Evolutionary conservation across 1,140 invertebrate species (phyloP).

Genomic region (Drosophila asahinai): DNA sequence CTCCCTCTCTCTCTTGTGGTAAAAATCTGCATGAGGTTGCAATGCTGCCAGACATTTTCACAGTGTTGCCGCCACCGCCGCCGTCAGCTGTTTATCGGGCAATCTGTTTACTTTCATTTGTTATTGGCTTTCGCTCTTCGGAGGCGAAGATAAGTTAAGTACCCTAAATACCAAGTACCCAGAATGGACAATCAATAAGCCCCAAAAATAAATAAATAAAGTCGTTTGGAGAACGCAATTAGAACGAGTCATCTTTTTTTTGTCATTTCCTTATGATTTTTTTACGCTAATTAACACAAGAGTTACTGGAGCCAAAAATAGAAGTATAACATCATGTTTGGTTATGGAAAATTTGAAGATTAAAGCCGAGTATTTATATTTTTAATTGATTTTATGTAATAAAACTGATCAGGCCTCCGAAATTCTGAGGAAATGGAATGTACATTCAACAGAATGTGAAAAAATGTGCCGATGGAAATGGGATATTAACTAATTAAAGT

Average conservation of each 20-base stretch:
- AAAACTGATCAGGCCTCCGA: background rate
- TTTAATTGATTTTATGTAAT: background rate
- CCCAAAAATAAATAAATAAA: slow-evolving; percentile 35
- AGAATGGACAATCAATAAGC: slow-evolving; percentile 37
- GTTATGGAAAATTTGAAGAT: background rate
- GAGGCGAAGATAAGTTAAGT: slow-evolving; percentile 34
- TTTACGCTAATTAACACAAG: slow-evolving; percentile 16
- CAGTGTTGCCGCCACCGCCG: background rate
- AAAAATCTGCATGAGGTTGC: slow-evolving; percentile 60
- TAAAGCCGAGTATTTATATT: background rate
- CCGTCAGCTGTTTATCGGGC: slow-evolving; percentile 64
- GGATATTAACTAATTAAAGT: background rate
- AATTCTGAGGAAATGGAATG: background rate
- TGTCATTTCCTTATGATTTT: slow-evolving; percentile 4
- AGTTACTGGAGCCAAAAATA: background rate
- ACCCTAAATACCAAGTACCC: slow-evolving; percentile 26
- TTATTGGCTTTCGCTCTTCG: slow-evolving; percentile 35
- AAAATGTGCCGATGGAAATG: background rate
- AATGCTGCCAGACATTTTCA: slow-evolving; percentile 60
- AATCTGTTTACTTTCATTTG: slow-evolving; percentile 62
- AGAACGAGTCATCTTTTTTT: slow-evolving; percentile 25
- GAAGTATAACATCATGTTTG: background rate
- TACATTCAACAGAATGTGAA: background rate
- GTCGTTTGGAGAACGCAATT: slow-evolving; percentile 38
- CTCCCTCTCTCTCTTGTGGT: background rate